Conservation (phyloP, 2,113 vertebrate species). For the Taurulus bubalis region DNA sequence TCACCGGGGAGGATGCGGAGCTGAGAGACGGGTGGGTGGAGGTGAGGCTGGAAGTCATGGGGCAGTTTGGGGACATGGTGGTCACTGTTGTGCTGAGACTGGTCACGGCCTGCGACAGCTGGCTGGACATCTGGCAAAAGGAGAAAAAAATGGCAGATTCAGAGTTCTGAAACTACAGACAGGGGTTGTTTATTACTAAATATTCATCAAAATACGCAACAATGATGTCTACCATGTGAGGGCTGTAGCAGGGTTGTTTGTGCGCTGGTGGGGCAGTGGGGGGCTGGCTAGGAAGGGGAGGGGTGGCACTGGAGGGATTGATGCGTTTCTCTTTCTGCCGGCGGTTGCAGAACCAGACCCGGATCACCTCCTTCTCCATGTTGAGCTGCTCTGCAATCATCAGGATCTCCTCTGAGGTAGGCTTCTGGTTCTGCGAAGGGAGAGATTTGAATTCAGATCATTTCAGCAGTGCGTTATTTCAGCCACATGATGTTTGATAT, state of each 20-base stretch:
- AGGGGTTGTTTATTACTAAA: neutral
- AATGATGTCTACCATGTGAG: slow-evolving; percentile 80
- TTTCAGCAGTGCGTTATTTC: neutral
- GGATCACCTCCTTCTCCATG: slow-evolving; percentile 96
- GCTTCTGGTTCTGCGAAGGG: slow-evolving; percentile 91
- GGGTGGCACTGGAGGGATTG: slow-evolving; percentile 89
- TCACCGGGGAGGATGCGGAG: slow-evolving; percentile 87
- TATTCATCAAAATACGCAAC: neutral
- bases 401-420: slow-evolving; percentile 95
- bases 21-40: slow-evolving; percentile 86
- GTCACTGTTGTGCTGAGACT: slow-evolving; percentile 92
- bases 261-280: slow-evolving; percentile 76
- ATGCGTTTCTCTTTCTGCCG: slow-evolving; percentile 95
- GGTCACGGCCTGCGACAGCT: slow-evolving; percentile 89
- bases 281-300: slow-evolving; percentile 87
- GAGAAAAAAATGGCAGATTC: slow-evolving; percentile 53
- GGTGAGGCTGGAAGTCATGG: slow-evolving; percentile 87
- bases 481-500: neutral
- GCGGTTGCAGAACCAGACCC: slow-evolving; percentile 95
- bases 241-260: slow-evolving; percentile 89
- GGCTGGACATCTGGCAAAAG: slow-evolving; percentile 79
- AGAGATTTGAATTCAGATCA: neutral
- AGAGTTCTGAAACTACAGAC: neutral
- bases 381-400: slow-evolving; percentile 92
- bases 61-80: slow-evolving; percentile 90